Conservation (phyloP, 2,888 invertebrate species). For the Ecliptopera silaceata region DNA sequence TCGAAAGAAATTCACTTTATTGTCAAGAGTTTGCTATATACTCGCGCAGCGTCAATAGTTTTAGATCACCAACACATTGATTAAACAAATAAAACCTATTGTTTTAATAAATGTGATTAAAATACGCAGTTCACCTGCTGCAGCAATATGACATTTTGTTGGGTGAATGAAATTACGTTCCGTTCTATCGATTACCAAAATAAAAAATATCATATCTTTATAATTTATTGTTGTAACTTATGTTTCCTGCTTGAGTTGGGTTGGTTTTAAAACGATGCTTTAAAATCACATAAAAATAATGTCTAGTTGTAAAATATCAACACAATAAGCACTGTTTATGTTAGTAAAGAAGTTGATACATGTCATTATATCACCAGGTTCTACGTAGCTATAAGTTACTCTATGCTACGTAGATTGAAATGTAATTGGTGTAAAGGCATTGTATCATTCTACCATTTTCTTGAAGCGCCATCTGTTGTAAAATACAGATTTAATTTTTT, state of each 20-base stretch:
- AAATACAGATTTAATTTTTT: background rate
- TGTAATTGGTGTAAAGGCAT: background rate
- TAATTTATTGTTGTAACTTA: no score
- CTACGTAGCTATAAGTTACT: no score
- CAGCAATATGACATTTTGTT: background rate
- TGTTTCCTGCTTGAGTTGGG: no score
- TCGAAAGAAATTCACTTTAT: background rate
- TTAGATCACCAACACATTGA: slow-evolving; percentile 2
- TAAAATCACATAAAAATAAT: no score
- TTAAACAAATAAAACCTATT: background rate
- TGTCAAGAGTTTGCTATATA: background rate
- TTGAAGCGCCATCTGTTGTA: background rate
- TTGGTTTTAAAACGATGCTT: no score
- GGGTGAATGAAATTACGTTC: background rate
- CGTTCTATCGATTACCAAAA: background rate
- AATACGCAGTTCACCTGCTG: slow-evolving; percentile 66
- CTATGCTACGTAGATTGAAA: background rate
- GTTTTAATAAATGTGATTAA: slow-evolving; percentile 51
- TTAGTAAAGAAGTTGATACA: no score
- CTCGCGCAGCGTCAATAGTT: slow-evolving; percentile 29
- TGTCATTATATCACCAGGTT: no score
- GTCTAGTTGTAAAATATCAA: no score
- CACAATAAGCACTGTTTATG: no score
- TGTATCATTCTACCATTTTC: background rate
- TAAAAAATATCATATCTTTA: no score